A percentile compares a stretch with the other conserved stretches of the same genome.
phyloP scores from a whole-genome alignment of 2,113 vertebrate genomes.

The Pseudorhombus dupliciocellatus region DNA sequence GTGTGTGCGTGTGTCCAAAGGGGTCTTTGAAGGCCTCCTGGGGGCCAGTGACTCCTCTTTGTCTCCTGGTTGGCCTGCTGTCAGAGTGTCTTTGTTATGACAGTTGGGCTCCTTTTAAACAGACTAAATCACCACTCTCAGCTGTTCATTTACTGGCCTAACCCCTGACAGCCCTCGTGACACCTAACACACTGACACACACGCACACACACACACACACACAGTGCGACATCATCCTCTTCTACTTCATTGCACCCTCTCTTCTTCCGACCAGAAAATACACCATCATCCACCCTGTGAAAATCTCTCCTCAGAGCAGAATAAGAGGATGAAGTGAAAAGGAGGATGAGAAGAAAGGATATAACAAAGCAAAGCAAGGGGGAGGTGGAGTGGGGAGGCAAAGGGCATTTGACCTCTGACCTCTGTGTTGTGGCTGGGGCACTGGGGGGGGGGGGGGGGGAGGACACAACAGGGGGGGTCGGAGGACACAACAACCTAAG shows the following conservation, averaged over 20 bases:
- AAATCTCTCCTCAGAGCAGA: slow-evolving; percentile 16
- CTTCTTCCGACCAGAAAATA: slow-evolving; percentile 13
- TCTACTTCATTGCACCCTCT: slow-evolving; percentile 26
- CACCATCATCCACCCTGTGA: slow-evolving; percentile 26
- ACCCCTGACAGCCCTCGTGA: slow-evolving; percentile 73
- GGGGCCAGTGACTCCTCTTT: slow-evolving; percentile 76
- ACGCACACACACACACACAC: slow-evolving; percentile 29
- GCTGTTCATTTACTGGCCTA: slow-evolving; percentile 83
- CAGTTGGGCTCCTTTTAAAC: slow-evolving; percentile 84
- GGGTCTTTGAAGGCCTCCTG: slow-evolving; percentile 69
- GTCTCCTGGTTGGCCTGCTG: slow-evolving; percentile 74
- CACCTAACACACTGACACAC: slow-evolving; percentile 54
- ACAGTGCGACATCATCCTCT: slow-evolving; percentile 30
- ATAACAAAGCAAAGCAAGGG: slow-evolving; percentile 52
- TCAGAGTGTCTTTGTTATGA: slow-evolving; percentile 83
- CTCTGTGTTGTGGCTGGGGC: slow-evolving; percentile 61
- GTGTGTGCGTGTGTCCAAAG: slow-evolving; percentile 56
- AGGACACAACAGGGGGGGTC: slow-evolving; percentile 64
- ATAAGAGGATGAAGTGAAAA: slow-evolving; percentile 44
- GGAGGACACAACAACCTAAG: slow-evolving; percentile 57
- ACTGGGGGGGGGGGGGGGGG: slow-evolving; percentile 59
- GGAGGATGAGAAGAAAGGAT: slow-evolving; percentile 43
- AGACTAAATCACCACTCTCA: slow-evolving; percentile 84
- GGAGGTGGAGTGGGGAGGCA: slow-evolving; percentile 4
- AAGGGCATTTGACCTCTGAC: slow-evolving; percentile 68